A percentile compares a stretch with the other conserved stretches of the same genome.
phyloP scores from a whole-genome alignment of 2,888 invertebrate species.

The Sycophila texana region DNA sequence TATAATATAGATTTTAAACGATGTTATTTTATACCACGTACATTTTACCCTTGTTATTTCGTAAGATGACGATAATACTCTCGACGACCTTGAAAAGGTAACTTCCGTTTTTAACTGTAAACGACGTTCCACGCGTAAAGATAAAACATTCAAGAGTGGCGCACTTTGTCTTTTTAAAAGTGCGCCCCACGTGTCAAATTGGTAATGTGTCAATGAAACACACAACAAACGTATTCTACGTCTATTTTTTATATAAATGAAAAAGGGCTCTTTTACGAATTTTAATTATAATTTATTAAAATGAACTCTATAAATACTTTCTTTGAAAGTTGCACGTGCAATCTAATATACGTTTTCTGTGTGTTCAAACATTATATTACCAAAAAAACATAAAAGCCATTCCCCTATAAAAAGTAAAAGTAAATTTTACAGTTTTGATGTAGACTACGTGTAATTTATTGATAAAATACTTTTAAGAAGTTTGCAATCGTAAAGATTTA shows the following conservation, averaged over 20 bases:
- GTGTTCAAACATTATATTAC: too few species aligned
- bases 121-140: neutral
- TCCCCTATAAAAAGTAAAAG: too few species aligned
- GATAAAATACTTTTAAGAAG: too few species aligned
- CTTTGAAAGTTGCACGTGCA: neutral
- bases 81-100: conserved; percentile 10
- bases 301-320: neutral
- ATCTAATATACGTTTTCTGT: too few species aligned
- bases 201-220: conserved; percentile 20
- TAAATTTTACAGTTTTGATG: too few species aligned
- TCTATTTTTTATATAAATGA: neutral
- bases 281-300: neutral
- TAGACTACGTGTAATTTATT: too few species aligned
- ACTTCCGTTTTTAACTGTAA: conserved; percentile 11
- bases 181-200: conserved; percentile 15
- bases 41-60: neutral
- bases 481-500: too few species aligned
- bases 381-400: too few species aligned
- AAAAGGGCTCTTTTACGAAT: neutral
- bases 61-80: conserved; percentile 1
- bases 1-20: too few species aligned
- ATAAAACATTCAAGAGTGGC: conserved; percentile 24
- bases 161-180: conserved; percentile 1
- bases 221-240: neutral
- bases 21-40: too few species aligned